phyloP scores from a whole-genome alignment of 2,113 vertebrate species.

The Neomonachus schauinslandi region DNA sequence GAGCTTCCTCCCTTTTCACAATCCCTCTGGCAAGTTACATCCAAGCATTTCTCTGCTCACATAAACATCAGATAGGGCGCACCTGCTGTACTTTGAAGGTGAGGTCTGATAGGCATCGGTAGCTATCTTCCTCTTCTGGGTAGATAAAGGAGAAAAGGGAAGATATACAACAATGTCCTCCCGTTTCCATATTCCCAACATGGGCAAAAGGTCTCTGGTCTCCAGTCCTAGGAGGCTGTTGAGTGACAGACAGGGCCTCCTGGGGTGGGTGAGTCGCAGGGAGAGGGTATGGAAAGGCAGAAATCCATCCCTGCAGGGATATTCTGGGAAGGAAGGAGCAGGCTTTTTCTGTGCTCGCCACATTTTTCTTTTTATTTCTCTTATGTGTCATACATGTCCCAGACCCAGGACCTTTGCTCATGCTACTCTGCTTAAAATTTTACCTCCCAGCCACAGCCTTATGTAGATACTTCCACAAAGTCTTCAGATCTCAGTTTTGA shows the following conservation, averaged over 20 bases:
- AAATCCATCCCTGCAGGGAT: neutral
- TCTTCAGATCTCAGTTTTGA: neutral
- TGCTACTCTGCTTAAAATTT: neutral
- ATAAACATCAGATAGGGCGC: neutral
- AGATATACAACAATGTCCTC: rapidly evolving
- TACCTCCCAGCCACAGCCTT: neutral
- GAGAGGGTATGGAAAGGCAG: neutral
- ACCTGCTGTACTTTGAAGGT: neutral
- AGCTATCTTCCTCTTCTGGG: neutral
- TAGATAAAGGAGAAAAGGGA: neutral
- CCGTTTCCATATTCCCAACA: no score
- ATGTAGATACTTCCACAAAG: neutral
- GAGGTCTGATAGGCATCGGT: neutral
- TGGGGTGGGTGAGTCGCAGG: no score
- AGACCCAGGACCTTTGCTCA: neutral
- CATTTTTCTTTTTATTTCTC: neutral
- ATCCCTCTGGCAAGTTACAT: neutral
- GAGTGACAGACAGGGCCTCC: neutral
- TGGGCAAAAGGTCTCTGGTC: no score
- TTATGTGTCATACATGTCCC: rapidly evolving
- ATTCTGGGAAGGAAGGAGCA: neutral
- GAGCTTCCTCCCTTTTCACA: neutral
- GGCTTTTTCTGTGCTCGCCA: neutral
- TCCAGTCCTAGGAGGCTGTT: neutral
- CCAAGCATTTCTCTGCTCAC: neutral